Conservation (phyloP, 2,797 vertebrate species). For the Hypotaenidia philippensis region DNA sequence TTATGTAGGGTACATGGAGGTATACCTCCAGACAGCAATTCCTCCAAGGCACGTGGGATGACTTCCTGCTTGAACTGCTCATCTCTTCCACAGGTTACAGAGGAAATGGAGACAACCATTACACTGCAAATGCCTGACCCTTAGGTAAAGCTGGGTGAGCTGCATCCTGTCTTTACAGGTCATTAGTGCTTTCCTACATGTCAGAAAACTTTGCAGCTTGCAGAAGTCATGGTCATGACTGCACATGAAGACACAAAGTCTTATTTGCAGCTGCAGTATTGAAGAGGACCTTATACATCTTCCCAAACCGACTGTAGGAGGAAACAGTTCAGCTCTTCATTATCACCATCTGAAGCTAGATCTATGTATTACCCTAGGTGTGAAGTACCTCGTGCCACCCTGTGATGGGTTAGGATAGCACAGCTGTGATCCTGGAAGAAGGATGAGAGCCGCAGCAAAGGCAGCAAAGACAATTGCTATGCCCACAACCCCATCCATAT, state of each 20-base stretch:
- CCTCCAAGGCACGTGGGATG: neutral
- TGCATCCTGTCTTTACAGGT: neutral
- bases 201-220: neutral
- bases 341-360: neutral
- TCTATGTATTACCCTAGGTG: neutral
- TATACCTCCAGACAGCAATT: neutral
- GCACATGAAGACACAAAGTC: rapidly evolving
- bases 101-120: neutral
- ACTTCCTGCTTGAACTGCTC: neutral
- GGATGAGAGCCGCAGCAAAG: neutral
- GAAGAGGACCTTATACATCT: neutral
- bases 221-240: neutral
- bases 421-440: slow-evolving; percentile 7
- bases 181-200: neutral
- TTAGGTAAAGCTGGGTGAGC: neutral
- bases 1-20: neutral
- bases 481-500: neutral
- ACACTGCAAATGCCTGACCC: neutral
- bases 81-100: neutral
- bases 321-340: neutral
- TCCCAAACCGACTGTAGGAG: neutral
- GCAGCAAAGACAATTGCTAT: neutral
- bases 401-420: neutral
- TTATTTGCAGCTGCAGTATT: neutral
- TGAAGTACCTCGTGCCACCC: neutral